phyloP scores from a whole-genome alignment of 2,113 vertebrate species.

The Chauna torquata region DNA sequence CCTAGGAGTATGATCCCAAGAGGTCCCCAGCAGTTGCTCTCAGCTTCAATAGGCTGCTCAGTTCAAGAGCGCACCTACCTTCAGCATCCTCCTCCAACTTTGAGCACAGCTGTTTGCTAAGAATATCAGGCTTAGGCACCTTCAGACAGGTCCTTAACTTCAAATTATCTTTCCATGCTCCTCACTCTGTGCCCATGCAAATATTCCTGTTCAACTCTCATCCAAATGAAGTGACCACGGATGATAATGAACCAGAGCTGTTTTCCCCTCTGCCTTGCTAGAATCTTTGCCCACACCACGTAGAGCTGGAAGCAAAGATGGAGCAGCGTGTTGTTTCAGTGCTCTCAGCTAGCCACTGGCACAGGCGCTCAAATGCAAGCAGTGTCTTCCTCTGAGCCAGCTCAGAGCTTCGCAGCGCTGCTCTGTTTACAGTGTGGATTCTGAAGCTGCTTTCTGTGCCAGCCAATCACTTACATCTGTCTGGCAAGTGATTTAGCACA shows the following conservation, averaged over 20 bases:
- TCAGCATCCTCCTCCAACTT: neutral
- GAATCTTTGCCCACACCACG: neutral
- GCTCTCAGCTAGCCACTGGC: neutral
- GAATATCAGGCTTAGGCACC: neutral
- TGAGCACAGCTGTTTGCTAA: neutral
- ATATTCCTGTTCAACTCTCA: neutral
- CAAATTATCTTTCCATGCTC: neutral
- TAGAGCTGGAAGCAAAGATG: neutral
- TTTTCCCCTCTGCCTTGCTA: neutral
- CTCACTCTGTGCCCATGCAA: neutral
- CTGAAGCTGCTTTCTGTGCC: neutral
- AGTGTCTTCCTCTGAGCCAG: neutral
- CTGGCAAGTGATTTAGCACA: neutral
- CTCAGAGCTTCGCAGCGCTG: neutral
- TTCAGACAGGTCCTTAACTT: neutral
- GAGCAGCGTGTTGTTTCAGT: neutral
- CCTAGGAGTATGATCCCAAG: neutral
- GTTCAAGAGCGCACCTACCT: neutral
- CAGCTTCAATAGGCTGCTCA: neutral
- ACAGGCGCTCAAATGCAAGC: neutral
- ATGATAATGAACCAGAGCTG: neutral
- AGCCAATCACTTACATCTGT: constrained; percentile 11
- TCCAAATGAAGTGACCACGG: accelerated
- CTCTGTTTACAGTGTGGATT: neutral
- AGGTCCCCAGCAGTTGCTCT: neutral